Evolutionary conservation across 1,140 invertebrate species (phyloP).

Genomic region (Euura saliciscinereae): DNA sequence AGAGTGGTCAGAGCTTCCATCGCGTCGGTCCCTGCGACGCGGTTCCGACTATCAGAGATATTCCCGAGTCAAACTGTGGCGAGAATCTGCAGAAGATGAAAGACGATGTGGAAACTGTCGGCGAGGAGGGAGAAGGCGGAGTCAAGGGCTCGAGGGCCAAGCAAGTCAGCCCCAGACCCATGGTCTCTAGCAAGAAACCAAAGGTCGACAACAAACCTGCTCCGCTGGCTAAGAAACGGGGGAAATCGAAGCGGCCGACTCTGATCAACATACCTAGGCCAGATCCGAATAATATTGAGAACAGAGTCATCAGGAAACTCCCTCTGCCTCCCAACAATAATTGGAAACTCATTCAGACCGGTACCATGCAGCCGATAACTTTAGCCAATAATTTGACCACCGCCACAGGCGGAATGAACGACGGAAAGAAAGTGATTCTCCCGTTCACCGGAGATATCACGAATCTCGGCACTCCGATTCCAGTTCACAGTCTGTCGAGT

Average conservation of each 20-base stretch:
- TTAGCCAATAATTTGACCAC: constrained; percentile 45
- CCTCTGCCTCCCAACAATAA: constrained; percentile 49
- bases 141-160: constrained; percentile 20
- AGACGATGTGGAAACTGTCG: constrained; percentile 25
- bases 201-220: constrained; percentile 52
- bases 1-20: constrained; percentile 51
- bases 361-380: constrained; percentile 52
- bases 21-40: constrained; percentile 53
- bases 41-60: constrained; percentile 47
- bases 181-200: constrained; percentile 56
- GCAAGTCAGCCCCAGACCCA: constrained; percentile 29
- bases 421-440: constrained; percentile 53
- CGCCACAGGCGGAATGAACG: constrained; percentile 27
- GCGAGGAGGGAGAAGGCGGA: constrained; percentile 19
- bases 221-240: constrained; percentile 56
- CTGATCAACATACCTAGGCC: constrained; percentile 52
- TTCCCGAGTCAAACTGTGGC: constrained; percentile 1
- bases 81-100: background rate
- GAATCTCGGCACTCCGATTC: constrained; percentile 52
- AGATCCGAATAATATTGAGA: constrained; percentile 44
- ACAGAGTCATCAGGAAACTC: constrained; percentile 43
- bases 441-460: constrained; percentile 54
- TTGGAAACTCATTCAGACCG: constrained; percentile 49
- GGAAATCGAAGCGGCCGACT: constrained; percentile 51
- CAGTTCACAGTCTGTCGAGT: constrained; percentile 54